phyloP scores from a whole-genome alignment of 2,113 vertebrate species.

The Hemiscyllium ocellatum region DNA sequence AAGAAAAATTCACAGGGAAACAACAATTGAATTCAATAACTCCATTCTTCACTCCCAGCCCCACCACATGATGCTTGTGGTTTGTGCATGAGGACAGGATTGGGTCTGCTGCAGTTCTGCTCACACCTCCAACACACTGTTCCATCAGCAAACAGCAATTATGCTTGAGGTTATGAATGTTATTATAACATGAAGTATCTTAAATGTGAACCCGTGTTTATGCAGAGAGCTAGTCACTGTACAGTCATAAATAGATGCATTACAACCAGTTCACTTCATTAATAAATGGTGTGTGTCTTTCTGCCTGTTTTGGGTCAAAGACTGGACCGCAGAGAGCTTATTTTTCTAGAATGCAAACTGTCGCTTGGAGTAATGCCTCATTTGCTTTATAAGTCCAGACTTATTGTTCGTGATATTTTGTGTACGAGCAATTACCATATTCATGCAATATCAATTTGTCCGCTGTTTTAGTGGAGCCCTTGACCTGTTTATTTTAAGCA shows the following conservation, averaged over 20 bases:
- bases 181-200: not conserved
- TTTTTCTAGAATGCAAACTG: not conserved
- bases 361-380: too few relatives aligned
- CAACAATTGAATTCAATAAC: not conserved
- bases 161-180: not conserved
- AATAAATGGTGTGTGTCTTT: not conserved
- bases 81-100: not conserved
- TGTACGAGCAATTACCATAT: not conserved
- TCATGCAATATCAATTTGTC: not conserved
- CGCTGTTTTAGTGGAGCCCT: not conserved
- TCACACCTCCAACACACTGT: not conserved
- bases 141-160: not conserved
- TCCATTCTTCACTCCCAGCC: not conserved
- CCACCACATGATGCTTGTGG: not conserved
- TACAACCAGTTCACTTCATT: not conserved
- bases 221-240: not conserved
- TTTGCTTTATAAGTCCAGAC: not conserved
- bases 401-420: not conserved
- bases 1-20: not conserved
- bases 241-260: not conserved
- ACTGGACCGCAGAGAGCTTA: not conserved
- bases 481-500: not conserved
- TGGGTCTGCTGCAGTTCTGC: not conserved
- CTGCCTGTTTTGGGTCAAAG: not conserved
- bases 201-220: not conserved